Base-by-base conservation (phyloP, 2,888 invertebrate genomes). In the Clistopyga incitator region DNA sequence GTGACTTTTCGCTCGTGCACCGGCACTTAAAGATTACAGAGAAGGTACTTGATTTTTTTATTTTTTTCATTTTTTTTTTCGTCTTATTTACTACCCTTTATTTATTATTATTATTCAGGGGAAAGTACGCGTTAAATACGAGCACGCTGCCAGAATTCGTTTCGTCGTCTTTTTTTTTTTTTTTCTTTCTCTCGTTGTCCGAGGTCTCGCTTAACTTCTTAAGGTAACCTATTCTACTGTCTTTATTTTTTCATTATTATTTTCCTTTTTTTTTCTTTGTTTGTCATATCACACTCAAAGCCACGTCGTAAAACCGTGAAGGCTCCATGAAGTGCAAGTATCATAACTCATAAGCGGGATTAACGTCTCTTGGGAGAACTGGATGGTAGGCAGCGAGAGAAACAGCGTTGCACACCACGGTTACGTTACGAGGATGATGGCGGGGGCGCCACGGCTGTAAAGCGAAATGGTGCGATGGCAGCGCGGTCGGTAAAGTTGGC, bases 341-440 rank as follows among this genome's bases (percentile, higher is more conserved):
- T 88, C 90, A 87, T 90, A 90, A 90, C 88, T 90, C 90, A 90
- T 90, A 90, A 88, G 86, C 85, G 87, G 88, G 90, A 90, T 90
- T 90, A 90, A 90, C 89, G 90, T 90, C 90, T 86, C 86, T 85
- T 84, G 56, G 74, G 67, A 83, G 74, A 50, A 68, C 68, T 50
- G 76, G 68, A 68, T 74, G 75, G 72, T 18, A 83, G 65, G 50
- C 64, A 65, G 61, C 68, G 47, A 68, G 68, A 76, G 42, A 25
- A 71, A 81, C 72, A 76, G 78, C 77, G 29, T 6, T 29, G 71
- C 67, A 68, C 29, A 68, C 29, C 23, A 50, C 67, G 34, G 45
- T 45, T 25, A 45, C 67, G 70, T 75, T 45, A 65, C 20, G 52
- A 38, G 20, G 45, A 52, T 34, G 61, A 64, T 52, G 61, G 74